phyloP scores from a whole-genome alignment of 2,888 invertebrate genomes.

The Marronus borbonicus region DNA sequence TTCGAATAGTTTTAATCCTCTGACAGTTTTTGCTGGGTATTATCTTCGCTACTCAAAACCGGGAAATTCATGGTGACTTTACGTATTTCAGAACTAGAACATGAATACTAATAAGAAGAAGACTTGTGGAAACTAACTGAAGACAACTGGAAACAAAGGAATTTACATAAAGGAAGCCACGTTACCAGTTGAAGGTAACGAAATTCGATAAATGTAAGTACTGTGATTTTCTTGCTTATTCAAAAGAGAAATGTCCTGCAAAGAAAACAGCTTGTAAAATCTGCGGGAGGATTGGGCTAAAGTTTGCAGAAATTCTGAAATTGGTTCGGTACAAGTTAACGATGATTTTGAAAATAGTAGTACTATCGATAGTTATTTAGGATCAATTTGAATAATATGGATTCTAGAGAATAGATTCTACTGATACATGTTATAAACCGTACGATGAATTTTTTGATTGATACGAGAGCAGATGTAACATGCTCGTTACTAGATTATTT shows the following conservation, averaged over 20 bases:
- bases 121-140: neutral
- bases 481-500: too few relatives aligned
- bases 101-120: neutral
- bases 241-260: conserved; percentile 16
- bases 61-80: too few relatives aligned
- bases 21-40: too few relatives aligned
- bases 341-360: neutral
- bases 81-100: too few relatives aligned
- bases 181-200: neutral
- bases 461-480: too few relatives aligned
- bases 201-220: neutral
- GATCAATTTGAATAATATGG: neutral
- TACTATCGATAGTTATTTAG: neutral
- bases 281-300: neutral
- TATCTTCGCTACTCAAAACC: too few relatives aligned
- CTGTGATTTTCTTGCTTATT: neutral
- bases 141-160: too few relatives aligned
- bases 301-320: neutral
- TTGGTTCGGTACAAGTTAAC: neutral
- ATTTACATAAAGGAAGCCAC: neutral
- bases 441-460: neutral
- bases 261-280: neutral
- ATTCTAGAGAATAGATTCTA: neutral
- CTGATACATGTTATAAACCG: neutral
- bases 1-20: too few relatives aligned